Percentiles rank a stretch among this genome's conserved stretches.
Evolutionary conservation across 2,797 vertebrate species (phyloP).

Genomic region (Poecilia gillii): DNA sequence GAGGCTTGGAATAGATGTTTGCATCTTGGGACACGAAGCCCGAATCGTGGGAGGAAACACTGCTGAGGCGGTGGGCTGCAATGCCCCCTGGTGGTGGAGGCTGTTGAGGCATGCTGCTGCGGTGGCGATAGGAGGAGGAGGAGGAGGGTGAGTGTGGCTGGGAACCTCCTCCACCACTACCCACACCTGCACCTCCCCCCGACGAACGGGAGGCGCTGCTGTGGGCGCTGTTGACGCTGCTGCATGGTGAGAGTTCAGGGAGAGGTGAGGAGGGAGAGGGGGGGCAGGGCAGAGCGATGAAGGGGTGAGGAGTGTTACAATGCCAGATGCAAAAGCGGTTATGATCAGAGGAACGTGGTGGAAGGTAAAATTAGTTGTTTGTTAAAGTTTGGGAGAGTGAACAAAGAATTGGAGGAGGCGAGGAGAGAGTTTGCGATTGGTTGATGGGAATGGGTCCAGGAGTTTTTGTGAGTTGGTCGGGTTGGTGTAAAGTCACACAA

Average conservation of each 20-base stretch:
- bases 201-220: conserved; percentile 90
- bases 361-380: not conserved
- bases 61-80: conserved; percentile 91
- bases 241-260: conserved; percentile 63
- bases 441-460: conserved; percentile 21
- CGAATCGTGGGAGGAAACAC: conserved; percentile 96
- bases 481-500: conserved; percentile 40
- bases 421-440: conserved; percentile 4
- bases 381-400: not conserved
- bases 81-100: conserved; percentile 76
- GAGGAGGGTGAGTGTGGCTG: conserved; percentile 93
- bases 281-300: conserved; percentile 47
- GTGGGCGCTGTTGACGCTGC: conserved; percentile 93
- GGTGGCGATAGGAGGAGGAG: conserved; percentile 92
- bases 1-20: conserved; percentile 93
- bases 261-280: conserved; percentile 17
- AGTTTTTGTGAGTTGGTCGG: conserved; percentile 22
- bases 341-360: conserved; percentile 13
- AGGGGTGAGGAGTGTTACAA: conserved; percentile 18
- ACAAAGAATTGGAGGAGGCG: conserved; percentile 8
- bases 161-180: conserved; percentile 78
- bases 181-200: conserved; percentile 66
- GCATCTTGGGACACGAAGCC: conserved; percentile 97
- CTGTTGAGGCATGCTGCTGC: conserved; percentile 92
- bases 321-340: conserved; percentile 8